These are phyloP conservation scores for Tychaedon coryphoeus DNA, from an alignment of 2,113 vertebrate genomes.

Conservation along the genomic window DNA sequence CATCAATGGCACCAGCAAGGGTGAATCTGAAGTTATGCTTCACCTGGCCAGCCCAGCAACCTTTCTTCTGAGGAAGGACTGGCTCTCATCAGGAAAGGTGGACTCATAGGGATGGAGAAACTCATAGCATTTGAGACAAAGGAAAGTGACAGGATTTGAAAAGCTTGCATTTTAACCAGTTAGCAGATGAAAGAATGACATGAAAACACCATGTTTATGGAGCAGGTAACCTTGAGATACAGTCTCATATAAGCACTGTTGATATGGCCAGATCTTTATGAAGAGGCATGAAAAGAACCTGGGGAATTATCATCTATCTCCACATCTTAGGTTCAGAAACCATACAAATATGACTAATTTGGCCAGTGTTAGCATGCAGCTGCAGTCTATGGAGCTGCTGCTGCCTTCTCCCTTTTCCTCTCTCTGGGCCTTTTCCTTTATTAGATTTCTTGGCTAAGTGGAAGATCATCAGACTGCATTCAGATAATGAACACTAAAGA, in stretches of 20 bases:
- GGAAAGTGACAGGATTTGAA: neutral
- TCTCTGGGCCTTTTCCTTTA: neutral
- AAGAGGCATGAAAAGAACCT: neutral
- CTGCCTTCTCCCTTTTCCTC: neutral
- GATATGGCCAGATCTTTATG: neutral
- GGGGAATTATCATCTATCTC: neutral
- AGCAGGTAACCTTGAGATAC: neutral
- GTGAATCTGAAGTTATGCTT: neutral
- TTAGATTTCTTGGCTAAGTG: neutral
- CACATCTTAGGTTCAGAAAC: neutral
- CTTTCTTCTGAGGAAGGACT: neutral
- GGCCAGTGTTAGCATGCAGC: too few species aligned
- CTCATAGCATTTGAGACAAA: neutral
- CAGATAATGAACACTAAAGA: neutral
- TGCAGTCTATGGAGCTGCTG: neutral
- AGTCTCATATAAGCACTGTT: neutral
- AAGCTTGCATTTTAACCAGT: neutral
- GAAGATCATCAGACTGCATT: neutral
- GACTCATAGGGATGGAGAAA: accelerated
- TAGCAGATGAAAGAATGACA: neutral
- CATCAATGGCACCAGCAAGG: neutral
- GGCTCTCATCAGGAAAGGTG: neutral
- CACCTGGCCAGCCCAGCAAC: neutral
- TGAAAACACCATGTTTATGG: neutral
- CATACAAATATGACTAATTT: neutral